Evolutionary conservation across 2,113 vertebrate species (phyloP).

Genomic region (Echinops telfairi): DNA sequence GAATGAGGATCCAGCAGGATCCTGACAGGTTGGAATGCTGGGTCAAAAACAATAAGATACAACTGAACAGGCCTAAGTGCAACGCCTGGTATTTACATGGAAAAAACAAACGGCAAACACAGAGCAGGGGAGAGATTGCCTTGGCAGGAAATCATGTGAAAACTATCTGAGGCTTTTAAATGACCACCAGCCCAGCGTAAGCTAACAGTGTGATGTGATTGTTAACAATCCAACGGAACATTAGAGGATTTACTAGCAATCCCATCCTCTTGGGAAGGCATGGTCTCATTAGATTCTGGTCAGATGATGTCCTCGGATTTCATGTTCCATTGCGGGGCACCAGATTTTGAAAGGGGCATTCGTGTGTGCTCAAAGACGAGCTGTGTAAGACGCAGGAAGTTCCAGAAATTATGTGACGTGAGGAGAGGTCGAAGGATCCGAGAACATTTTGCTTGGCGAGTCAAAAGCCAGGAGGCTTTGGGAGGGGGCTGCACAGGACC

Average conservation of each 20-base stretch:
- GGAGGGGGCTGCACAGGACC: neutral
- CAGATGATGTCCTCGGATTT: neutral
- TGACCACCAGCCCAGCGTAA: constrained; percentile 49
- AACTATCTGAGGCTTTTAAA: constrained; percentile 58
- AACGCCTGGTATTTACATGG: constrained; percentile 56
- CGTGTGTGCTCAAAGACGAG: neutral
- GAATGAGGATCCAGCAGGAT: constrained; percentile 52
- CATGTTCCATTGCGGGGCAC: neutral
- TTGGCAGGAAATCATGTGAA: constrained; percentile 62
- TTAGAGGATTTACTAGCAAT: neutral
- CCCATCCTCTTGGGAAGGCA: neutral
- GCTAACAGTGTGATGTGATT: constrained; percentile 39
- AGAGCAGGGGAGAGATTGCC: neutral
- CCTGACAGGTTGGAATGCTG: constrained; percentile 77
- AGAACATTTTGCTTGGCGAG: constrained; percentile 13
- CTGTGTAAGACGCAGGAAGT: constrained; percentile 39
- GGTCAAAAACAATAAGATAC: constrained; percentile 68
- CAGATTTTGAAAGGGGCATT: constrained; percentile 41
- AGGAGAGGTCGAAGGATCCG: constrained; percentile 22
- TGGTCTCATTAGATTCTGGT: neutral
- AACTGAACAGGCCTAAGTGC: constrained; percentile 11
- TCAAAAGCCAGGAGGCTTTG: neutral
- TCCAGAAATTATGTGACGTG: constrained; percentile 33
- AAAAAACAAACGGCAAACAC: constrained; percentile 51
- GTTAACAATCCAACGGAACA: neutral